A percentile compares a stretch with the other conserved stretches of the same genome.
phyloP scores from a whole-genome alignment of 2,113 vertebrate genomes.

The Himantopus leucocephalus region DNA sequence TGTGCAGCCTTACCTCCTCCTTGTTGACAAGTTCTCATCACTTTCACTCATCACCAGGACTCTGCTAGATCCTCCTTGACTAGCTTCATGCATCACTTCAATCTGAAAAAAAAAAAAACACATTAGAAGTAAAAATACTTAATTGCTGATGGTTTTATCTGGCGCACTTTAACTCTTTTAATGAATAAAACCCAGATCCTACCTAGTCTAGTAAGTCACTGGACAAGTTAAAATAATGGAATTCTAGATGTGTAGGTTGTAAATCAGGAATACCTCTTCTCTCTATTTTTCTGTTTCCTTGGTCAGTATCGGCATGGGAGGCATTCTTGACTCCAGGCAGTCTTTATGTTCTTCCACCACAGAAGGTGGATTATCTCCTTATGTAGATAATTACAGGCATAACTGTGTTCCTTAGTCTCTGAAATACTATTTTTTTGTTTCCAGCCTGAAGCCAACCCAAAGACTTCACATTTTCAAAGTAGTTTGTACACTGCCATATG shows the following conservation, averaged over 20 bases:
- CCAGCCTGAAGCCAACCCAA: not conserved
- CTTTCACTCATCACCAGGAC: conserved; percentile 78
- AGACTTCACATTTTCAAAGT: not conserved
- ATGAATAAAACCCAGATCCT: not conserved
- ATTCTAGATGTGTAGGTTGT: not conserved
- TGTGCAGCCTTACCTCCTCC: conserved; percentile 81
- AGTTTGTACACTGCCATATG: not conserved
- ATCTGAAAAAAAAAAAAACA: conserved; percentile 74
- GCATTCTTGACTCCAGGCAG: not conserved
- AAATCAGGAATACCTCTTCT: not conserved
- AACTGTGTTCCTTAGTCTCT: not conserved
- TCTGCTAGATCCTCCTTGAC: conserved; percentile 82
- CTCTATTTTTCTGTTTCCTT: not conserved
- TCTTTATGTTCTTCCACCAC: not conserved
- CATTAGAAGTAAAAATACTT: not conserved
- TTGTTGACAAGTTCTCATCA: conserved; percentile 82
- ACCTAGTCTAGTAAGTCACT: not conserved
- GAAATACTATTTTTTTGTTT: not conserved
- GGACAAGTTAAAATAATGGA: not conserved
- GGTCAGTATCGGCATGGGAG: not conserved
- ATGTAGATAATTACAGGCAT: not conserved
- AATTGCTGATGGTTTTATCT: not conserved
- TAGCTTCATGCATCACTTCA: conserved; percentile 90
- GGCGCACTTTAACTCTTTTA: not conserved
- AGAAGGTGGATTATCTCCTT: not conserved